These are phyloP conservation scores for Mystacornis crossleyi DNA, from an alignment of 2,113 vertebrate species.

Conservation along the genomic window DNA sequence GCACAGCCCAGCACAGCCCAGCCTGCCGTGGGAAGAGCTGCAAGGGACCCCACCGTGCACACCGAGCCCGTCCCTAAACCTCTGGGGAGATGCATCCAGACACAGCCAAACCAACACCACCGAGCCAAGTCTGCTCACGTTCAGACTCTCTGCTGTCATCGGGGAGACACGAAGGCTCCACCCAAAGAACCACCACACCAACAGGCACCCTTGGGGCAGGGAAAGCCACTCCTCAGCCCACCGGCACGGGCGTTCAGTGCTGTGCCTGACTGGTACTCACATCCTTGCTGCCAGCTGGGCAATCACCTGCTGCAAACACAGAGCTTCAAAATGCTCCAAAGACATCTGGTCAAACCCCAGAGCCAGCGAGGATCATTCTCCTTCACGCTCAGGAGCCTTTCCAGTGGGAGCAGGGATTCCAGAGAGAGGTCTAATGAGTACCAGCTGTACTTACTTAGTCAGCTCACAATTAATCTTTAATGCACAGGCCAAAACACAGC, in stretches of 20 bases:
- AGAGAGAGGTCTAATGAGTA: not conserved
- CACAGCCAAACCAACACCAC: not conserved
- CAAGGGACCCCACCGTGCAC: not conserved
- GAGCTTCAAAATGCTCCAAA: not conserved
- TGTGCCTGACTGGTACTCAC: not conserved
- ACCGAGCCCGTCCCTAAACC: not conserved
- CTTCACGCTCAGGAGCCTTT: not conserved
- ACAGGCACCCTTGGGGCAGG: not conserved
- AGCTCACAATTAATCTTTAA: not conserved
- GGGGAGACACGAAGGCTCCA: not conserved
- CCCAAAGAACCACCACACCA: not conserved
- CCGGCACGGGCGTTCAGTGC: not conserved
- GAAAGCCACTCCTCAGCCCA: not conserved
- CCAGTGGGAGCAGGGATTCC: not conserved
- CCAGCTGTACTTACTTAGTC: not conserved
- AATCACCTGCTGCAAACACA: not conserved
- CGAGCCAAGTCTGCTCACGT: not conserved
- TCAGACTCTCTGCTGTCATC: not conserved
- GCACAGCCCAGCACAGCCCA: accelerated
- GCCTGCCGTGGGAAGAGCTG: not conserved
- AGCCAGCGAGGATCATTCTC: not conserved
- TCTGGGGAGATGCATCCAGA: not conserved
- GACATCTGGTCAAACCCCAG: not conserved
- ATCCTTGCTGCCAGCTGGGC: not conserved
- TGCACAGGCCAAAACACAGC: accelerated